These are phyloP conservation scores for Geococcyx californianus DNA, from an alignment of 2,113 vertebrate species.

Conservation along the genomic window DNA sequence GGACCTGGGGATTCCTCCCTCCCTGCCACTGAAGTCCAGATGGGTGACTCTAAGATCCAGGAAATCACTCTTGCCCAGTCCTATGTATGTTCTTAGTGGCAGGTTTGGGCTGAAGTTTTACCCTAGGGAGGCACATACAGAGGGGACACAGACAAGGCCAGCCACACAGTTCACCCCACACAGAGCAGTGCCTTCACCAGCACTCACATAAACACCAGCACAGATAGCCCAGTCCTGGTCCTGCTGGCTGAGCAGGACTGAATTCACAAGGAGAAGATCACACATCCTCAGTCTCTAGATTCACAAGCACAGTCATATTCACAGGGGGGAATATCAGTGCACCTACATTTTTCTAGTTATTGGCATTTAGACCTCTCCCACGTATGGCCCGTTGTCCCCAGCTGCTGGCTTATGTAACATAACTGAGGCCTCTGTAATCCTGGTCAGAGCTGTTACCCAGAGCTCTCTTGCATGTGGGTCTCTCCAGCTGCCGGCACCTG, in stretches of 20 bases:
- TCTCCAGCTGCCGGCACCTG: background rate
- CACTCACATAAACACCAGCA: background rate
- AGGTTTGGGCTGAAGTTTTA: background rate
- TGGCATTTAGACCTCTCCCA: background rate
- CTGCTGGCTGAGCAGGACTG: background rate
- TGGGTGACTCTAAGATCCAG: background rate
- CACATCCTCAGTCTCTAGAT: background rate
- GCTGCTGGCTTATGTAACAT: background rate
- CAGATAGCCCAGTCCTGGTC: background rate
- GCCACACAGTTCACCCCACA: background rate
- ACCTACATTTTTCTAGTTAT: background rate
- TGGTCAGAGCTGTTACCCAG: background rate
- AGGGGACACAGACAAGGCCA: background rate
- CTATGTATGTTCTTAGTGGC: background rate
- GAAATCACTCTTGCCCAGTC: background rate
- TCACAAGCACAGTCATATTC: background rate
- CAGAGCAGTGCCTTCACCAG: background rate
- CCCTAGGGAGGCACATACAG: background rate
- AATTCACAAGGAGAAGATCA: background rate
- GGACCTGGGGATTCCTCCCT: background rate
- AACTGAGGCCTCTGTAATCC: background rate
- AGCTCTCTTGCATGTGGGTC: background rate
- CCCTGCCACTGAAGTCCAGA: background rate
- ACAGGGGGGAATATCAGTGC: background rate
- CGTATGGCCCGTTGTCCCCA: background rate